phyloP scores from a whole-genome alignment of 2,797 vertebrate species.

The Momotus momota region DNA sequence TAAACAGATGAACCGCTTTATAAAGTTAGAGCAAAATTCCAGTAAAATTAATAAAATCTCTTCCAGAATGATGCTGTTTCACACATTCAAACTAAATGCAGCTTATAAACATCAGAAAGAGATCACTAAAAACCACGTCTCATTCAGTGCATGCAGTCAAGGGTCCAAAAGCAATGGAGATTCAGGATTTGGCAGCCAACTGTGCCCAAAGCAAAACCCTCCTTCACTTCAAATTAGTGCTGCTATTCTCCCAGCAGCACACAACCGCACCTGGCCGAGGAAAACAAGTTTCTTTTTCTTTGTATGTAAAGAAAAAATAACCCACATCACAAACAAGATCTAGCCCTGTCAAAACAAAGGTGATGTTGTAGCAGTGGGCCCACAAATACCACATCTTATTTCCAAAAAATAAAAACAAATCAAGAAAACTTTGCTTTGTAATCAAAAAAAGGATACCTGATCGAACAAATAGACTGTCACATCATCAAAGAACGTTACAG shows the following conservation, averaged over 20 bases:
- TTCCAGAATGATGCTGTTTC: background rate
- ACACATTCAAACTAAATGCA: background rate
- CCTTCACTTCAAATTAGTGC: background rate
- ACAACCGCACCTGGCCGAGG: background rate
- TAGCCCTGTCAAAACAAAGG: background rate
- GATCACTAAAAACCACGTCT: background rate
- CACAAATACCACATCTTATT: background rate
- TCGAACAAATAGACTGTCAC: slow-evolving; percentile 99
- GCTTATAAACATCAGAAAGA: background rate
- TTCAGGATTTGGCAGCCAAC: background rate
- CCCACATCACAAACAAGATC: background rate
- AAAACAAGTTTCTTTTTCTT: background rate
- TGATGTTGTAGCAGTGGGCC: background rate
- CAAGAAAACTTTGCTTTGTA: background rate
- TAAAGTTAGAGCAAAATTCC: background rate
- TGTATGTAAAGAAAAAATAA: background rate
- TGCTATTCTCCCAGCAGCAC: background rate
- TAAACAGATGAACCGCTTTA: background rate
- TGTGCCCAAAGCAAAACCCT: background rate
- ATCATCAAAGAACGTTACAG: slow-evolving; percentile 95
- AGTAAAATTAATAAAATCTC: background rate
- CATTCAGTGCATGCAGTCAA: background rate
- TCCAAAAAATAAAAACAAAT: background rate
- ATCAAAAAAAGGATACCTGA: slow-evolving; percentile 82
- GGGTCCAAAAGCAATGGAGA: background rate